Evolutionary conservation across 2,888 invertebrate species (phyloP).

Genomic region (Mamestra brassicae): DNA sequence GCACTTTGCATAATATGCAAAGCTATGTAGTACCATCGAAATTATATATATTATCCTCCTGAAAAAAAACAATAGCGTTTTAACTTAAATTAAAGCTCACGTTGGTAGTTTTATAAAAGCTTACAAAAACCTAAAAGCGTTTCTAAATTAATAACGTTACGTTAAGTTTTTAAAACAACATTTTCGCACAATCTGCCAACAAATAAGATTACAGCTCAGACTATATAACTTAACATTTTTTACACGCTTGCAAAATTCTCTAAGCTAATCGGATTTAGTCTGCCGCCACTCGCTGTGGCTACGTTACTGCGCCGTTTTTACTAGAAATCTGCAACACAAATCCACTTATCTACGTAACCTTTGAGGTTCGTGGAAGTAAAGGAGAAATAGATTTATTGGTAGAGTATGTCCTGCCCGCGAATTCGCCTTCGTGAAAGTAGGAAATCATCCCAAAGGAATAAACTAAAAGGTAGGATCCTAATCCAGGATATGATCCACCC

Average conservation of each 20-base stretch:
- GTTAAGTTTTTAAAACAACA: slow-evolving; percentile 14
- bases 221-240: slow-evolving; percentile 33
- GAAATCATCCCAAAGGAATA: too few relatives aligned
- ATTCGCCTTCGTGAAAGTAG: too few relatives aligned
- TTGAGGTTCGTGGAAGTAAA: neutral
- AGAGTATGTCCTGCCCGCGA: neutral
- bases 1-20: too few relatives aligned
- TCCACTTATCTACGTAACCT: slow-evolving; percentile 4
- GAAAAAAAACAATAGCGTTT: too few relatives aligned
- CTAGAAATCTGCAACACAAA: slow-evolving; percentile 25
- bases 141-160: neutral
- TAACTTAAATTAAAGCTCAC: too few relatives aligned
- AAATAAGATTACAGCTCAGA: slow-evolving; percentile 20
- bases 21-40: too few relatives aligned
- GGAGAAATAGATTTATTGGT: neutral
- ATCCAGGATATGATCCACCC: too few relatives aligned
- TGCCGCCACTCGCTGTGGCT: slow-evolving; percentile 2
- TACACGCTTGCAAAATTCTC: slow-evolving; percentile 12
- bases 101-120: neutral
- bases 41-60: too few relatives aligned
- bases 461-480: too few relatives aligned
- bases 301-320: neutral
- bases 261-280: slow-evolving; percentile 48
- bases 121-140: neutral
- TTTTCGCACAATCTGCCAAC: slow-evolving; percentile 7